These are phyloP conservation scores for Chrosomus eos DNA, from an alignment of 2,797 vertebrate genomes.

Conservation along the genomic window DNA sequence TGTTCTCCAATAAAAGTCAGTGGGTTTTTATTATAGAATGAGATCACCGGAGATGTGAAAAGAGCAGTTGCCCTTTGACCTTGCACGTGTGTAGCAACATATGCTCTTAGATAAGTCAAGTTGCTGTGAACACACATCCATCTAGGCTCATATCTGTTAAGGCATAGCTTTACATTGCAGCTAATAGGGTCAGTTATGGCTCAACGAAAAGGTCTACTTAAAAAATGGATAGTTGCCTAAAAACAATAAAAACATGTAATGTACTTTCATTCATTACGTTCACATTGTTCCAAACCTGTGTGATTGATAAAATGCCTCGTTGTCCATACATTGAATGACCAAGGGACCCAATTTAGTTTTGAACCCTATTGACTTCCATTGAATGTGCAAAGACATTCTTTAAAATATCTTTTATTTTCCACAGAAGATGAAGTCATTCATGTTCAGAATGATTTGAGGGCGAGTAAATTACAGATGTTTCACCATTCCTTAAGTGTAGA, in stretches of 20 bases:
- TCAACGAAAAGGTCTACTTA: not conserved
- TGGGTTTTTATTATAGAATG: slow-evolving; percentile 26
- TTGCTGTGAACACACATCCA: slow-evolving; percentile 30
- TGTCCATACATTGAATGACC: not conserved
- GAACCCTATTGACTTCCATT: not conserved
- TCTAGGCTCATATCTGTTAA: slow-evolving; percentile 12
- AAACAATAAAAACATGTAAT: not conserved
- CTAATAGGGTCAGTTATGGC: not conserved
- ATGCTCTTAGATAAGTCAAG: slow-evolving; percentile 63
- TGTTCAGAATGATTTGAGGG: not conserved
- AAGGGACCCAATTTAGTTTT: not conserved
- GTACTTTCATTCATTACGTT: not conserved
- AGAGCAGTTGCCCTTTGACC: slow-evolving; percentile 66
- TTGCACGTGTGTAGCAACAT: slow-evolving; percentile 54
- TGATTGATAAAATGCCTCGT: not conserved
- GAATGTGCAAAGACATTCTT: not conserved
- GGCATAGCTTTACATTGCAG: not conserved
- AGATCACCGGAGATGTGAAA: slow-evolving; percentile 49
- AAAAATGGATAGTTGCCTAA: not conserved
- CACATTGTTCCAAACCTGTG: not conserved
- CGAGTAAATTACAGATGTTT: not conserved
- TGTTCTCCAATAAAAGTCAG: slow-evolving; percentile 38
- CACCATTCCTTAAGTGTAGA: not conserved
- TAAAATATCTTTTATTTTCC: not conserved
- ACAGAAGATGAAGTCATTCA: not conserved